These are phyloP conservation scores for Paedocypris micromegethes DNA, from an alignment of 2,797 vertebrate genomes.

Conservation along the genomic window DNA sequence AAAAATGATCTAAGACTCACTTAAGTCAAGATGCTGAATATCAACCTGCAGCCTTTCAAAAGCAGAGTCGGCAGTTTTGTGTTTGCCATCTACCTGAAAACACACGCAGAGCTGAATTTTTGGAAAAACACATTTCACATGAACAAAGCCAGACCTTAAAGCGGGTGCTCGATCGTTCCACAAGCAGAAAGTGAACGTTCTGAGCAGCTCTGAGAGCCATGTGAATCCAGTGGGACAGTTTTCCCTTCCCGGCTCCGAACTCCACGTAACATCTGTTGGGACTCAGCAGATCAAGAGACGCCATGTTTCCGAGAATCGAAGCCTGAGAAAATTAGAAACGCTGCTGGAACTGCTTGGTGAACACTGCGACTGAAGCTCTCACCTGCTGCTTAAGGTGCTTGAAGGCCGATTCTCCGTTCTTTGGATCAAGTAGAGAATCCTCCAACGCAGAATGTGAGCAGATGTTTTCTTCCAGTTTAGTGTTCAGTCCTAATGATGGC, in stretches of 20 bases:
- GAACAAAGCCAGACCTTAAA: slow-evolving; percentile 75
- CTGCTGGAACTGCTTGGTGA: background rate
- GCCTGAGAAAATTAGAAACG: slow-evolving; percentile 66
- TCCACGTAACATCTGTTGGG: slow-evolving; percentile 84
- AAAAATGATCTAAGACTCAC: slow-evolving; percentile 63
- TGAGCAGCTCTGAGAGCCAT: slow-evolving; percentile 71
- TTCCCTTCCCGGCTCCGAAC: slow-evolving; percentile 94
- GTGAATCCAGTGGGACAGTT: slow-evolving; percentile 93
- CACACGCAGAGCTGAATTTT: background rate
- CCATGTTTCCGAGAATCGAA: slow-evolving; percentile 90
- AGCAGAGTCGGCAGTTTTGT: slow-evolving; percentile 67
- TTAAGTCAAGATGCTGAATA: slow-evolving; percentile 89
- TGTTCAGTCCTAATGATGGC: slow-evolving; percentile 67
- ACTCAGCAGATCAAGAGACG: slow-evolving; percentile 78
- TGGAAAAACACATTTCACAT: background rate
- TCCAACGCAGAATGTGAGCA: slow-evolving; percentile 76
- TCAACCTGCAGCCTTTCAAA: slow-evolving; percentile 93
- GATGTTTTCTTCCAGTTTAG: slow-evolving; percentile 62
- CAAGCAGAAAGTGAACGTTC: slow-evolving; percentile 82
- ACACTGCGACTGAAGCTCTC: background rate
- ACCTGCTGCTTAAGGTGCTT: slow-evolving; percentile 98
- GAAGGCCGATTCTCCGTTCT: slow-evolving; percentile 83
- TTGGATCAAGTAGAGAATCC: slow-evolving; percentile 78
- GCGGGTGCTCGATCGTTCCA: slow-evolving; percentile 87
- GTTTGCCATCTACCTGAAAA: slow-evolving; percentile 90